Evolutionary conservation across 2,797 vertebrate species (phyloP).

Genomic region (Alcedo quadribrachys): DNA sequence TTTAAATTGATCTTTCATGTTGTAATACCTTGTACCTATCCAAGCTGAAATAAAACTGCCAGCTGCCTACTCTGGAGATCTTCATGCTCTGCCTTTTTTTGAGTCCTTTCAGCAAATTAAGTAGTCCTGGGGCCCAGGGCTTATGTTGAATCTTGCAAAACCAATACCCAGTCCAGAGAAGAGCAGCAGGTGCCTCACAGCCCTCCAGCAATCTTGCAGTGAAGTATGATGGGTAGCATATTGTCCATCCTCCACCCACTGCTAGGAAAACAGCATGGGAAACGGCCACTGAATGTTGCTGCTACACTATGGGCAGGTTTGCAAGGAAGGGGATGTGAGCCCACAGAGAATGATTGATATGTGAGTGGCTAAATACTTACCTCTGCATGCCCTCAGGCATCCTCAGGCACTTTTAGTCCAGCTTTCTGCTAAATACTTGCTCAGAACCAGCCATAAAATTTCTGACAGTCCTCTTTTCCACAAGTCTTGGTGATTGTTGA

Average conservation of each 20-base stretch:
- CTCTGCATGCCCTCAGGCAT: not conserved
- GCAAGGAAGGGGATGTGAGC: not conserved
- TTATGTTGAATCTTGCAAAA: not conserved
- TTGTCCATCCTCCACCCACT: not conserved
- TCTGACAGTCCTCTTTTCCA: not conserved
- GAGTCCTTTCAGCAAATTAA: not conserved
- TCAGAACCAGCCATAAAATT: not conserved
- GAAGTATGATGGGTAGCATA: not conserved
- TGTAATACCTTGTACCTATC: slow-evolving; percentile 25
- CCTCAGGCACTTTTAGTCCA: not conserved
- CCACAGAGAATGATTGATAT: not conserved
- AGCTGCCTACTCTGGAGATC: not conserved
- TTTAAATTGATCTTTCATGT: slow-evolving; percentile 53
- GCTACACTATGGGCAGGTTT: not conserved
- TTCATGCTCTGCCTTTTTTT: not conserved
- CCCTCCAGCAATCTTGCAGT: not conserved
- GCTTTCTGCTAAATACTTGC: not conserved
- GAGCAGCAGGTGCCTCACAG: not conserved
- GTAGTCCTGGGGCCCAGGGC: not conserved
- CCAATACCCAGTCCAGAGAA: not conserved
- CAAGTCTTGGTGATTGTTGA: not conserved
- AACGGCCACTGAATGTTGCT: not conserved
- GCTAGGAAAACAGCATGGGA: not conserved
- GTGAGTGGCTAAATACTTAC: not conserved
- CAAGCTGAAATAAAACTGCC: slow-evolving; percentile 22